Percentiles rank a stretch among this genome's conserved stretches.
Conservation (phyloP, 2,113 vertebrate species). For the Strix aluco region DNA sequence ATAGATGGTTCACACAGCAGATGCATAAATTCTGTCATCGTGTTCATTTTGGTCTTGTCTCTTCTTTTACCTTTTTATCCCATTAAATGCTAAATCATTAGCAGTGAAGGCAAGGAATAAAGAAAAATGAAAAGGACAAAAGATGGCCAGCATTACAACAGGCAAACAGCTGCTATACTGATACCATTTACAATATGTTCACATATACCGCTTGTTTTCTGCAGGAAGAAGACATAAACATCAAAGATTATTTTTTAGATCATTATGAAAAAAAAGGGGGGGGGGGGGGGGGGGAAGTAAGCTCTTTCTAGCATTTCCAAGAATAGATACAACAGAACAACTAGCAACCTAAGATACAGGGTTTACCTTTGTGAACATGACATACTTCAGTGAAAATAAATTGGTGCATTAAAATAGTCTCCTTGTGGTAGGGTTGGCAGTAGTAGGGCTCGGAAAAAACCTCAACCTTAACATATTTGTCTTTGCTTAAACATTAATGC, state of each 20-base stretch:
- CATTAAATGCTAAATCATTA: background rate
- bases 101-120: background rate
- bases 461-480: background rate
- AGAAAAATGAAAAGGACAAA: background rate
- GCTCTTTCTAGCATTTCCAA: background rate
- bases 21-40: background rate
- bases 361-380: background rate
- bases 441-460: background rate
- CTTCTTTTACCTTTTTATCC: background rate
- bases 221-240: background rate
- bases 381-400: background rate
- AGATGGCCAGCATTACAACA: background rate
- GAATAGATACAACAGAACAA: background rate
- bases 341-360: background rate
- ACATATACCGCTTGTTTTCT: background rate
- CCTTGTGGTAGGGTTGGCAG: background rate
- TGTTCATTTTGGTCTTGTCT: background rate
- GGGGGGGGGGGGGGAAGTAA: background rate
- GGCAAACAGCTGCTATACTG: background rate
- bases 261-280: background rate
- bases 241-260: background rate
- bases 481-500: background rate
- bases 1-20: background rate
- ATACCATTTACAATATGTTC: background rate
- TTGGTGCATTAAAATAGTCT: background rate